These are phyloP conservation scores for Aspidapion aeneum DNA, from an alignment of 2,888 invertebrate species.

Conservation along the genomic window DNA sequence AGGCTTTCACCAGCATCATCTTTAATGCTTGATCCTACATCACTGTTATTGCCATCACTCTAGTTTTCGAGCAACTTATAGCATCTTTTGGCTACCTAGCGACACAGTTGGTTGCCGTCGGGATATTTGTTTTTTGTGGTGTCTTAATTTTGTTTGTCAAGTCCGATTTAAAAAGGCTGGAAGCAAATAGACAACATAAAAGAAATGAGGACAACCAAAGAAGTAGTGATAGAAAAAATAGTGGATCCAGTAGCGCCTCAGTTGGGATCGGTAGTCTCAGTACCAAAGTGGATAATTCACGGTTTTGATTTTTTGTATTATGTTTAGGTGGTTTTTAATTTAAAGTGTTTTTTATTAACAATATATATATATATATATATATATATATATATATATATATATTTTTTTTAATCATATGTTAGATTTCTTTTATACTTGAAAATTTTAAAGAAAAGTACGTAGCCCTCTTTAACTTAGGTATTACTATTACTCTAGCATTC, in stretches of 20 bases:
- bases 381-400: too few species aligned
- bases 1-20: conserved; percentile 90
- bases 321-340: too few species aligned
- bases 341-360: too few species aligned
- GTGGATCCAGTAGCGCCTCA: background rate
- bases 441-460: too few species aligned
- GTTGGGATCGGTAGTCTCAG: too few species aligned
- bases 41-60: conserved; percentile 32
- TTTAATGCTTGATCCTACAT: conserved; percentile 69
- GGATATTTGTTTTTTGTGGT: conserved; percentile 24
- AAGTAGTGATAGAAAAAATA: background rate
- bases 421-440: too few species aligned
- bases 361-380: too few species aligned
- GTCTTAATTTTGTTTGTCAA: conserved; percentile 28
- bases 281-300: too few species aligned
- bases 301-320: too few species aligned
- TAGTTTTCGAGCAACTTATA: conserved; percentile 30
- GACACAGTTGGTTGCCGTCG: conserved; percentile 26
- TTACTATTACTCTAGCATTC: too few species aligned
- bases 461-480: too few species aligned
- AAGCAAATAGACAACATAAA: conserved; percentile 22
- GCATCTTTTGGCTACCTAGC: conserved; percentile 28
- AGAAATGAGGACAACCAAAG: background rate
- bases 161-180: conserved; percentile 31
- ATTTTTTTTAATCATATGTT: too few species aligned